Conservation (phyloP, 92 coral and sea anemone species). For the Palythoa heliodiscus region DNA sequence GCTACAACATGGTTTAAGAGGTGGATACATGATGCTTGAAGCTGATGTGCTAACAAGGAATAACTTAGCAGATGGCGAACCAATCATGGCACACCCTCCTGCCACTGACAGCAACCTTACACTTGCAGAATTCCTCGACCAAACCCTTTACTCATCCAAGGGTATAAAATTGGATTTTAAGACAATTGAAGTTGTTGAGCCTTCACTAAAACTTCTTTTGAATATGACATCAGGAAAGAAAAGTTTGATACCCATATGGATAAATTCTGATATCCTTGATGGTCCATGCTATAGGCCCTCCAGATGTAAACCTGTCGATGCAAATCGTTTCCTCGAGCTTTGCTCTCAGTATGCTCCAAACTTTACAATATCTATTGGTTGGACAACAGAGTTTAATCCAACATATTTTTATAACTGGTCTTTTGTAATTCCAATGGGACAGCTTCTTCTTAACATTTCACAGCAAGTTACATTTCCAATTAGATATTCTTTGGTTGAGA, state of each 20-base stretch:
- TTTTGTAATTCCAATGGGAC: constrained; percentile 74
- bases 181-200: constrained; percentile 66
- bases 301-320: constrained; percentile 64
- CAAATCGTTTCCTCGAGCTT: constrained; percentile 58
- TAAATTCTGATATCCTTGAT: constrained; percentile 82
- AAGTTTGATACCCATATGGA: constrained; percentile 66
- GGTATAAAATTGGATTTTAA: constrained; percentile 92
- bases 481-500: constrained; percentile 69
- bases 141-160: constrained; percentile 63
- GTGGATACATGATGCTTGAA: constrained; percentile 79
- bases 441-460: constrained; percentile 47
- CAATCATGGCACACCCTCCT: constrained; percentile 98
- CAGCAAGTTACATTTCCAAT: constrained; percentile 87
- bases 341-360: constrained; percentile 71
- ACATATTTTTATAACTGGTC: constrained; percentile 64
- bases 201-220: constrained; percentile 66
- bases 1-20: constrained; percentile 64
- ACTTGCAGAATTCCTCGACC: constrained; percentile 63
- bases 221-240: constrained; percentile 40
- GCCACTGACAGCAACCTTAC: constrained; percentile 80
- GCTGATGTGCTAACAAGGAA: constrained; percentile 77
- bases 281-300: constrained; percentile 70
- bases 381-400: constrained; percentile 67
- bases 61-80: constrained; percentile 52
- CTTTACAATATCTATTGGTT: constrained; percentile 81